A percentile compares a stretch with the other conserved stretches of the same genome.
Evolutionary conservation across 2,888 invertebrate genomes (phyloP).

Genomic region (Trisateles emortualis): DNA sequence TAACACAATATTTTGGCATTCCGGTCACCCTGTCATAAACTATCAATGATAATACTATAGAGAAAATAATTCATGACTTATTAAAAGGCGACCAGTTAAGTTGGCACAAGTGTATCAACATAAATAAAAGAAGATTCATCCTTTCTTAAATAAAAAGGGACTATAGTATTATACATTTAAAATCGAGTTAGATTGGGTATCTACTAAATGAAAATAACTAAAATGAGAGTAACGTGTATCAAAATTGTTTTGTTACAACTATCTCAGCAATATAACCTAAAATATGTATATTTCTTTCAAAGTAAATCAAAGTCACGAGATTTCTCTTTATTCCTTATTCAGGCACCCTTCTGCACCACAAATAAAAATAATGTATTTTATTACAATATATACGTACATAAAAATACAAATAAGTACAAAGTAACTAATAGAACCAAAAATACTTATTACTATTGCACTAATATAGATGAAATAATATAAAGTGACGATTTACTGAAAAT

Average conservation of each 20-base stretch:
- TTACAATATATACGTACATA: conserved; percentile 21
- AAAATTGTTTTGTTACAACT: conserved; percentile 11
- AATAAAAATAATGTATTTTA: not conserved
- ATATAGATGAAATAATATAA: conserved; percentile 22
- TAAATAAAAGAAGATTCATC: conserved; percentile 36
- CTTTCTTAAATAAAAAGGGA: conserved; percentile 8
- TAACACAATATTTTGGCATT: conserved; percentile 67
- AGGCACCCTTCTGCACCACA: not conserved
- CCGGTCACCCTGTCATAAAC: conserved; percentile 51
- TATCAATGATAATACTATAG: conserved; percentile 33
- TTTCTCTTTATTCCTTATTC: conserved; percentile 10
- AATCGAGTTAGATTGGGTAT: conserved; percentile 10
- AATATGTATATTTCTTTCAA: conserved; percentile 10
- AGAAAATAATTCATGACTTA: conserved; percentile 30
- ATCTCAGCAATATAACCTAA: conserved; percentile 3
- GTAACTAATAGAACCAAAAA: conserved; percentile 34
- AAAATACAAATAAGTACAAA: conserved; percentile 46
- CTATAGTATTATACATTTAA: conserved; percentile 10
- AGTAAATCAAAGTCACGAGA: conserved; percentile 17
- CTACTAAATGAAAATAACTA: conserved; percentile 2
- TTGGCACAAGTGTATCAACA: conserved; percentile 40
- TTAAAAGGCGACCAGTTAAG: conserved; percentile 31
- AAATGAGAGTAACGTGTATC: conserved; percentile 6
- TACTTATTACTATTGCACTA: conserved; percentile 37
- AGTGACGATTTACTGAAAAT: conserved; percentile 32